Evolutionary conservation across 2,113 vertebrate species (phyloP).

Genomic region (Platanista minor): DNA sequence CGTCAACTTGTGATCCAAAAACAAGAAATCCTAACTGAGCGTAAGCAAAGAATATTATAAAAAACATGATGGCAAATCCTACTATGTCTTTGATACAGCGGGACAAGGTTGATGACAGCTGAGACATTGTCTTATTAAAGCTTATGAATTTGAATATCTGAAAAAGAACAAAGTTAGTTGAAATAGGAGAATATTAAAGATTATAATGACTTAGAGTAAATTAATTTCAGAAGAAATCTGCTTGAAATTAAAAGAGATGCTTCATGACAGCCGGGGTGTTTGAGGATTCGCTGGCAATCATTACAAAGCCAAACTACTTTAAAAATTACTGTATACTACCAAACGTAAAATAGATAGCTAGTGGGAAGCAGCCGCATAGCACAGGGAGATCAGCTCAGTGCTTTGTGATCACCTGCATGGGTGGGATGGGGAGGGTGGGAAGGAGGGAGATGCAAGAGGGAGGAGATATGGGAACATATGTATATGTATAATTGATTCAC

Average conservation of each 20-base stretch:
- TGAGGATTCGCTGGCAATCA: not conserved
- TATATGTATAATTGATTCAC: too few species aligned
- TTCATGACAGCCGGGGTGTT: not conserved
- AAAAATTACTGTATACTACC: conserved; percentile 24
- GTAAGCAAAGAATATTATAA: conserved; percentile 82
- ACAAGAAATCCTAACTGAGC: conserved; percentile 81
- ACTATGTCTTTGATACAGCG: conserved; percentile 81
- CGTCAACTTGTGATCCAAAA: conserved; percentile 80
- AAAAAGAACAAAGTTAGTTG: conserved; percentile 66
- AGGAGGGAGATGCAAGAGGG: too few species aligned
- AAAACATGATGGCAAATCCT: conserved; percentile 83
- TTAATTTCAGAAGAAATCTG: conserved; percentile 28
- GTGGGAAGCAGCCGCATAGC: too few species aligned
- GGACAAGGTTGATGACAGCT: conserved; percentile 79
- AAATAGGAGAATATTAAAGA: conserved; percentile 4
- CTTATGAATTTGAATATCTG: conserved; percentile 82
- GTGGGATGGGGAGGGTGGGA: too few species aligned
- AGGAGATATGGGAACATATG: too few species aligned
- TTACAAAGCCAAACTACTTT: not conserved
- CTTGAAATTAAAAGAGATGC: conserved; percentile 18
- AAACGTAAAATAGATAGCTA: too few species aligned
- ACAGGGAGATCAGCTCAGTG: too few species aligned
- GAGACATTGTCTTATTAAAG: conserved; percentile 81
- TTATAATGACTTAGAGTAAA: not conserved
- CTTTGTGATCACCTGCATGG: too few species aligned